Evolutionary conservation across 2,888 invertebrate genomes (phyloP).

Genomic region (Limnephilus rhombicus): DNA sequence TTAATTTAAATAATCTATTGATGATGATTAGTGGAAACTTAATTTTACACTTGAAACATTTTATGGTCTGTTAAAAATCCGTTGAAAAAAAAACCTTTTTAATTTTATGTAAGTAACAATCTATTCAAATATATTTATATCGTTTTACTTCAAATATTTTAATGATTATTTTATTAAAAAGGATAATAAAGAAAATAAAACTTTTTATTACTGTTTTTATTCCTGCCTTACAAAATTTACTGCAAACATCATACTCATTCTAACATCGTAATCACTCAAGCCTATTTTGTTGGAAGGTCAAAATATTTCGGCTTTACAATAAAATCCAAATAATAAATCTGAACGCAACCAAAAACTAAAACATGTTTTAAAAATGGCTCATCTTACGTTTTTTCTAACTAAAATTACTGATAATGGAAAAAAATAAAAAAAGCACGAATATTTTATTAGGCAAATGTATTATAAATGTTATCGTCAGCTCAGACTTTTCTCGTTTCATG

Average conservation of each 20-base stretch:
- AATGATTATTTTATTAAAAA: slow-evolving; percentile 43
- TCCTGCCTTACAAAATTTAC: neutral
- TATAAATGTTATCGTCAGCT: no score
- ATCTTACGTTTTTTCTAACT: no score
- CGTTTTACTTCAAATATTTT: slow-evolving; percentile 43
- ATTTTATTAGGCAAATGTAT: no score
- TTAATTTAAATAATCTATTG: neutral
- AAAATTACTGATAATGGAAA: no score
- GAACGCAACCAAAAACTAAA: no score
- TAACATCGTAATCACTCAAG: neutral
- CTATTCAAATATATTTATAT: slow-evolving; percentile 30
- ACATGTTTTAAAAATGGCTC: no score
- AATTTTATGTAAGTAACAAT: neutral
- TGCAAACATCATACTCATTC: neutral
- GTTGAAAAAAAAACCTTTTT: neutral
- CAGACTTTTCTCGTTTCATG: no score
- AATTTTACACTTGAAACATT: neutral
- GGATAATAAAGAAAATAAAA: slow-evolving; percentile 10
- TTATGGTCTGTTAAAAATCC: neutral
- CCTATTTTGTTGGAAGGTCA: no score
- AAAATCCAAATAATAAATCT: no score
- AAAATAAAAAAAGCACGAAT: no score
- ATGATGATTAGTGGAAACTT: neutral
- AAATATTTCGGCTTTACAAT: no score
- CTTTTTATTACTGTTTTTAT: neutral